A percentile compares a stretch with the other conserved stretches of the same genome.
Conservation (phyloP, 2,113 vertebrate genomes). For the Brienomyrus longianalis region DNA sequence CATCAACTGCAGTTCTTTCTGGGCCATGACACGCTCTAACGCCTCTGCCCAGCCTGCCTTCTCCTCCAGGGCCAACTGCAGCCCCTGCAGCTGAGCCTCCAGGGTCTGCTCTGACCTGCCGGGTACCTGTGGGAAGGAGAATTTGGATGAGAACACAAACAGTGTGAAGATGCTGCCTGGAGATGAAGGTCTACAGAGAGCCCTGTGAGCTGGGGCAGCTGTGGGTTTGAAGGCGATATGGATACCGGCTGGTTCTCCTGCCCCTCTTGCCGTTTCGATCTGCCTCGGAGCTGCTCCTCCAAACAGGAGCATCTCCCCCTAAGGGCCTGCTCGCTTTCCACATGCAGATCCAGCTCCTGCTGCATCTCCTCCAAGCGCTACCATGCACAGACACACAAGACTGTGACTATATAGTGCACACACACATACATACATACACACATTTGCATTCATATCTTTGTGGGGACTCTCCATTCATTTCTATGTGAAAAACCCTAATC, state of each 20-base stretch:
- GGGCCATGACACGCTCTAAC: slow-evolving; percentile 51
- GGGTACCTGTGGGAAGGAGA: not conserved
- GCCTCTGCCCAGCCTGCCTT: slow-evolving; percentile 31
- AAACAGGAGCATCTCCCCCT: slow-evolving; percentile 47
- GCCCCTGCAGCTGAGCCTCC: slow-evolving; percentile 27
- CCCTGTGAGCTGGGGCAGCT: not conserved
- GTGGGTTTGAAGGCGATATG: not conserved
- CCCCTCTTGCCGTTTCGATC: slow-evolving; percentile 36
- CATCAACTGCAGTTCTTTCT: slow-evolving; percentile 56
- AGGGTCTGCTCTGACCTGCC: slow-evolving; percentile 27
- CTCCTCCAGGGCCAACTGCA: slow-evolving; percentile 39
- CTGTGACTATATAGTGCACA: not conserved
- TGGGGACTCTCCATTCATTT: not conserved
- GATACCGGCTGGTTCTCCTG: slow-evolving; percentile 40
- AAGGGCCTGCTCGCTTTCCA: slow-evolving; percentile 42
- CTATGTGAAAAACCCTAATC: not conserved
- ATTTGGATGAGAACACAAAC: not conserved
- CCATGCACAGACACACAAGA: not conserved
- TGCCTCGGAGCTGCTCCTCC: slow-evolving; percentile 44
- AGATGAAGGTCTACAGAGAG: not conserved
- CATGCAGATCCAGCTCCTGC: slow-evolving; percentile 52
- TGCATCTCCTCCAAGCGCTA: slow-evolving; percentile 59
- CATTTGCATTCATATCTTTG: not conserved
- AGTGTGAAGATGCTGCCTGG: not conserved
- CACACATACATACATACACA: not conserved